Conservation (phyloP, 2,113 vertebrate genomes). For the human region GRCh38 chr7:48636001-48636500, state of each 20-base stretch:
- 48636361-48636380: neutral
- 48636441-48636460: neutral
- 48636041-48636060: no score
- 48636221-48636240: neutral
- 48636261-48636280: rapidly evolving
- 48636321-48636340: neutral
- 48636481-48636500: neutral
- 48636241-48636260: neutral
- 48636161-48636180: neutral
- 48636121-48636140: neutral
- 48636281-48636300: rapidly evolving
- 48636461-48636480: neutral
- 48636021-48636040: neutral
- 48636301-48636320: neutral
- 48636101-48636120: neutral
- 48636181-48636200: neutral
- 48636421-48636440: neutral
- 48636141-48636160: neutral
- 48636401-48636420: neutral
- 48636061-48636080: neutral
- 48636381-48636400: neutral
- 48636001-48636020: neutral
- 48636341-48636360: neutral
- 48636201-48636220: neutral
- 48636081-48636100: neutral